phyloP scores from a whole-genome alignment of 2,113 vertebrate genomes.

The Fregetta grallaria region DNA sequence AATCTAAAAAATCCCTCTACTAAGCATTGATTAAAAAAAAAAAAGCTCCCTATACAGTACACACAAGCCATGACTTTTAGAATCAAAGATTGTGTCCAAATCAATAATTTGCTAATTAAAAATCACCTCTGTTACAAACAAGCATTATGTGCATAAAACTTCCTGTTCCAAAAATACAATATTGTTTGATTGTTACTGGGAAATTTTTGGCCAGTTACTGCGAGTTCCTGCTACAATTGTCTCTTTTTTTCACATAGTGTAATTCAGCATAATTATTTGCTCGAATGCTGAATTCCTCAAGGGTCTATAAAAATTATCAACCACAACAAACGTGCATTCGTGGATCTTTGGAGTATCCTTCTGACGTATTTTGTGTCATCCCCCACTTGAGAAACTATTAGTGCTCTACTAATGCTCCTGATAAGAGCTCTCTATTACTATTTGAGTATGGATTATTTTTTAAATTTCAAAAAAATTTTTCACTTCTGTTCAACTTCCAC shows the following conservation, averaged over 20 bases:
- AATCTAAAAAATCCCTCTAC: neutral
- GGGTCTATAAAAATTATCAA: neutral
- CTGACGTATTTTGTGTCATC: neutral
- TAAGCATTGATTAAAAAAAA: neutral
- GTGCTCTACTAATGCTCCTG: neutral
- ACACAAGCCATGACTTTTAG: neutral
- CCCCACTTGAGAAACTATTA: neutral
- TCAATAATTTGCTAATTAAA: neutral
- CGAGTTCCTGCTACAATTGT: neutral
- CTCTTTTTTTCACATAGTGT: neutral
- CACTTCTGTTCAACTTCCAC: neutral
- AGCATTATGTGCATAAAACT: neutral
- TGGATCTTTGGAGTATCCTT: neutral
- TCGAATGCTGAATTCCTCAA: neutral
- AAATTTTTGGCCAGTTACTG: neutral
- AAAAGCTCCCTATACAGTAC: neutral
- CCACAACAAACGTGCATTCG: neutral
- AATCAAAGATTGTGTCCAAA: neutral
- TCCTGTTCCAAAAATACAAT: neutral
- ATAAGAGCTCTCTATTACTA: neutral
- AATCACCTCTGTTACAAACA: neutral
- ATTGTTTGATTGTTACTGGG: neutral
- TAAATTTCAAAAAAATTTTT: neutral
- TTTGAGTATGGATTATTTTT: neutral
- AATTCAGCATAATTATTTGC: slow-evolving; percentile 57